phyloP scores from a whole-genome alignment of 1,140 invertebrate genomes.

The Drosophila bipectinata region DNA sequence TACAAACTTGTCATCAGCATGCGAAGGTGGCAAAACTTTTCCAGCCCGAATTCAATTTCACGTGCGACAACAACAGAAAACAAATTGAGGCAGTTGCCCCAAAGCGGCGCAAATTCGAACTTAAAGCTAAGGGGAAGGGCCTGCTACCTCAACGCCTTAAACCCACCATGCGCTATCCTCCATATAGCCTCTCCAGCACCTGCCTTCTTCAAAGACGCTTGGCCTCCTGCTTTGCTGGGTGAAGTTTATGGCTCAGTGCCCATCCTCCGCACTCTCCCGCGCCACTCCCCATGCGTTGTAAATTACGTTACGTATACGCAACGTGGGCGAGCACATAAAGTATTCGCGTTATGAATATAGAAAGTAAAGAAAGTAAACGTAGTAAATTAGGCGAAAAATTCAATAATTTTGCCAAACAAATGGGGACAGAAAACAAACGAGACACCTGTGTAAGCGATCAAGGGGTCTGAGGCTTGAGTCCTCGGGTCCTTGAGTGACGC shows the following conservation, averaged over 20 bases:
- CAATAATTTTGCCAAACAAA: constrained; percentile 57
- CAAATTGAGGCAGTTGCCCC: constrained; percentile 46
- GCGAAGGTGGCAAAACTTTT: constrained; percentile 41
- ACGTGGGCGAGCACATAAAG: constrained; percentile 64
- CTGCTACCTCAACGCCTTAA: neutral
- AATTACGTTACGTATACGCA: constrained; percentile 78
- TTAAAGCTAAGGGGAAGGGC: constrained; percentile 30
- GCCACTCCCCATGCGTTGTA: constrained; percentile 41
- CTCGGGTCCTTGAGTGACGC: constrained; percentile 17
- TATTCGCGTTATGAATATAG: constrained; percentile 70
- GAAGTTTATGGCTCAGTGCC: constrained; percentile 42
- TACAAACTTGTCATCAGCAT: constrained; percentile 46
- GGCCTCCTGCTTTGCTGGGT: constrained; percentile 32
- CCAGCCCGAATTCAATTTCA: constrained; percentile 59
- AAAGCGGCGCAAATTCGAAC: constrained; percentile 34
- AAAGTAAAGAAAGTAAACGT: constrained; percentile 57
- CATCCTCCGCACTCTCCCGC: neutral
- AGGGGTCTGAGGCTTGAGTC: constrained; percentile 1
- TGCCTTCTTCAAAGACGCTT: constrained; percentile 20
- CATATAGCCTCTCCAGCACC: neutral
- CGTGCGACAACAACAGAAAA: constrained; percentile 41
- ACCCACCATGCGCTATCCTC: neutral
- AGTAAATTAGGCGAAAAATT: constrained; percentile 76
- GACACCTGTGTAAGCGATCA: constrained; percentile 7
- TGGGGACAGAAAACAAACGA: constrained; percentile 21